Evolutionary conservation across 2,113 vertebrate species (phyloP).

Genomic region (Chionis minor): DNA sequence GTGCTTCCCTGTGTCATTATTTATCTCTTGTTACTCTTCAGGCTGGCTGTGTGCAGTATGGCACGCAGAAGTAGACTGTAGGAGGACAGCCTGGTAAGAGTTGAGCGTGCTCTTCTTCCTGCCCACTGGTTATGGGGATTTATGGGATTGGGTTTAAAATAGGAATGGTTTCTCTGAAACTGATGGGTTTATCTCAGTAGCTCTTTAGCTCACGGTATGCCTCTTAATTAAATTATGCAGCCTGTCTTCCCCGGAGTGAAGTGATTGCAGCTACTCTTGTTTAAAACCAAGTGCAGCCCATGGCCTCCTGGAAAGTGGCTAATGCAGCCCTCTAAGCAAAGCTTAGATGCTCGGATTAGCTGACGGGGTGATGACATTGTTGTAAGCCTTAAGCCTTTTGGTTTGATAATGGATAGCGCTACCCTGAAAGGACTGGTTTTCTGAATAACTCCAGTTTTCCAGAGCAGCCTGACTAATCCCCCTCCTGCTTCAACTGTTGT

Average conservation of each 20-base stretch:
- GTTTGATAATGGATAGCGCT: background rate
- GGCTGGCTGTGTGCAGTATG: background rate
- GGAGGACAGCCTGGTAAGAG: constrained; percentile 8
- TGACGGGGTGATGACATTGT: background rate
- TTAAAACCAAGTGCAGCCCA: background rate
- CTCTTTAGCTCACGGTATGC: constrained; percentile 25
- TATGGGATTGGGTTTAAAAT: constrained; percentile 60
- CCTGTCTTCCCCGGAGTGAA: background rate
- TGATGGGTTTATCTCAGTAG: constrained; percentile 50
- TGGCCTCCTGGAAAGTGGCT: background rate
- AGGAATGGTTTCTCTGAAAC: constrained; percentile 45
- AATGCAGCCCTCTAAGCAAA: background rate
- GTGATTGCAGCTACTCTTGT: background rate
- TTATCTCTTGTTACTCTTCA: background rate
- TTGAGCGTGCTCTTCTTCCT: background rate
- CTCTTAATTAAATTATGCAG: constrained; percentile 45
- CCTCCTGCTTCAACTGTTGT: background rate
- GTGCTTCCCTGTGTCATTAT: background rate
- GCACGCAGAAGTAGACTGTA: background rate
- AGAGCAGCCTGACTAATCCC: background rate
- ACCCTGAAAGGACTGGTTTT: background rate
- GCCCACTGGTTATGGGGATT: constrained; percentile 24
- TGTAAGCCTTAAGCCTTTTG: background rate
- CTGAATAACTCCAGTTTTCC: background rate
- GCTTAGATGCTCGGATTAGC: background rate